Conservation (phyloP, 2,888 invertebrate genomes). For the Cordylochernes scorpioides region DNA sequence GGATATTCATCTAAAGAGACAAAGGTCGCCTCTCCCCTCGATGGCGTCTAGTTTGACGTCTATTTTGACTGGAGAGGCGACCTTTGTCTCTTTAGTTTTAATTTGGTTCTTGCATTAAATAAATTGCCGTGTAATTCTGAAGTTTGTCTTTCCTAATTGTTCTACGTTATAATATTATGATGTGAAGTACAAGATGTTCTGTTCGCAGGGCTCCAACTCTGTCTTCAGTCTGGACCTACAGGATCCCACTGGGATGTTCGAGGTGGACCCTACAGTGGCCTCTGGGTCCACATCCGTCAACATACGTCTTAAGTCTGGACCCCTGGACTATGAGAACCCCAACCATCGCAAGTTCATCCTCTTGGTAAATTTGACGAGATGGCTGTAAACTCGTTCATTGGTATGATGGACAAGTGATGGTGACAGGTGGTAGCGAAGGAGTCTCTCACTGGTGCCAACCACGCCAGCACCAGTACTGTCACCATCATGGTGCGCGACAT, state of each 20-base stretch:
- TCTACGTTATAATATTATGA: too few species aligned
- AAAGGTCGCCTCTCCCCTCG: too few species aligned
- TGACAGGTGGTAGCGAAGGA: slow-evolving; percentile 51
- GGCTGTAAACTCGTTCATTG: slow-evolving; percentile 3
- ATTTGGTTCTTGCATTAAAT: too few species aligned
- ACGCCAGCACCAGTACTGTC: slow-evolving; percentile 57
- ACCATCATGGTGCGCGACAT: slow-evolving; percentile 43
- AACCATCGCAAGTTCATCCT: slow-evolving; percentile 71
- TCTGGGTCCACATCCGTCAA: slow-evolving; percentile 54
- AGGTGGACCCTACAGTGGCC: slow-evolving; percentile 50
- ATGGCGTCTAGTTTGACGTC: too few species aligned
- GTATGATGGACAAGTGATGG: too few species aligned
- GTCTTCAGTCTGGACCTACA: slow-evolving; percentile 48
- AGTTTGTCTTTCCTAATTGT: too few species aligned
- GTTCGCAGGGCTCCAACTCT: slow-evolving; percentile 46
- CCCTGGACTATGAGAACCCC: slow-evolving; percentile 64
- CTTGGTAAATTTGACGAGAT: slow-evolving; percentile 29
- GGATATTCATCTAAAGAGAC: too few species aligned
- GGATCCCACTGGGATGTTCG: slow-evolving; percentile 49
- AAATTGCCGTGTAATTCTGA: too few species aligned
- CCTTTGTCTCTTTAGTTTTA: too few species aligned
- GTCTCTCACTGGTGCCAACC: slow-evolving; percentile 40
- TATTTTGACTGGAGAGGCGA: too few species aligned
- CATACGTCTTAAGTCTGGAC: slow-evolving; percentile 46
- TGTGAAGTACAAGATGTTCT: slow-evolving; percentile 7